Conservation (phyloP, 2,797 vertebrate species). For the Chrosomus eos region DNA sequence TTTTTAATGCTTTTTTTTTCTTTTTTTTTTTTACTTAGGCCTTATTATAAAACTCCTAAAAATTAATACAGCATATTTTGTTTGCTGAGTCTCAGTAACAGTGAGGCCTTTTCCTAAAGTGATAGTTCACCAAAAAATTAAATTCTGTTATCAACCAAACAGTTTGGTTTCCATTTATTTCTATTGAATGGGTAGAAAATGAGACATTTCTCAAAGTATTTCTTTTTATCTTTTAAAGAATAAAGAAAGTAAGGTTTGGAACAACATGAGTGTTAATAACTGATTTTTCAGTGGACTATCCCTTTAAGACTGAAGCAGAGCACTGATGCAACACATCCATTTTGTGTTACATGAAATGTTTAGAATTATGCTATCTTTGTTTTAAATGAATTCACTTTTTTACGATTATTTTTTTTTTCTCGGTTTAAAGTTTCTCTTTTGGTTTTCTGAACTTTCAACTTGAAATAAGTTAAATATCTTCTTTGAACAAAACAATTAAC, state of each 20-base stretch:
- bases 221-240: neutral
- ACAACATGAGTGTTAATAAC: neutral
- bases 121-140: neutral
- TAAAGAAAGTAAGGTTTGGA: neutral
- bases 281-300: neutral
- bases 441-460: neutral
- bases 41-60: neutral
- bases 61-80: neutral
- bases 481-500: conserved; percentile 14
- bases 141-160: neutral
- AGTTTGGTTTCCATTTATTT: neutral
- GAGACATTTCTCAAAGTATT: neutral
- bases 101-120: neutral
- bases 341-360: neutral
- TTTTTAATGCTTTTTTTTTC: neutral
- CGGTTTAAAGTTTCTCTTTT: neutral
- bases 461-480: neutral
- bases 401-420: neutral
- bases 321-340: neutral
- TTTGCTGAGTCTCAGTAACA: neutral
- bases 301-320: neutral
- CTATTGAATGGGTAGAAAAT: neutral
- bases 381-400: conserved; percentile 12
- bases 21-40: neutral
- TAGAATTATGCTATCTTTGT: neutral